A percentile compares a stretch with the other conserved stretches of the same genome.
These are phyloP conservation scores for Anoura caudifer DNA, from an alignment of 2,113 vertebrate genomes.

Conservation along the genomic window DNA sequence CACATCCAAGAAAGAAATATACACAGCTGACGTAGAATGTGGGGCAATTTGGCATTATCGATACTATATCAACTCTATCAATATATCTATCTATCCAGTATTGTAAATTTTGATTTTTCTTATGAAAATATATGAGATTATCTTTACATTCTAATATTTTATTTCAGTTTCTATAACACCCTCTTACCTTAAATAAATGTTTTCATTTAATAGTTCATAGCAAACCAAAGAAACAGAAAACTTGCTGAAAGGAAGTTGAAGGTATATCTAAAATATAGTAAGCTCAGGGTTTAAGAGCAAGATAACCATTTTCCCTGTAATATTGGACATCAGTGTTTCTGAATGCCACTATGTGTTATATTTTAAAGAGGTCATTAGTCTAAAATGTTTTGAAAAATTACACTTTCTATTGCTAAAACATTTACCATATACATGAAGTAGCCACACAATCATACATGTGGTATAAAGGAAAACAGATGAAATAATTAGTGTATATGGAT, in stretches of 20 bases:
- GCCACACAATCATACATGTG: not conserved
- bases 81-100: not conserved
- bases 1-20: not conserved
- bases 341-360: not conserved
- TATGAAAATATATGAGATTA: not conserved
- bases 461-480: not conserved
- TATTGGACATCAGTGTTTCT: not conserved
- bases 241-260: not conserved
- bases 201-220: not conserved
- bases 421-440: not conserved
- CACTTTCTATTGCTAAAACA: not conserved
- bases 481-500: not conserved
- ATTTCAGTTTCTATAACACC: not conserved
- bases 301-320: not conserved
- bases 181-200: not conserved
- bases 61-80: not conserved
- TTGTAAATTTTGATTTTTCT: not conserved
- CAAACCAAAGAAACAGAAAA: not conserved
- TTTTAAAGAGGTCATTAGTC: not conserved
- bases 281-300: not conserved
- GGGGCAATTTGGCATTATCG: not conserved
- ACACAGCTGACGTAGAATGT: not conserved
- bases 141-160: not conserved
- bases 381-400: not conserved
- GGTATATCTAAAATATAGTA: not conserved